Evolutionary conservation across 2,113 vertebrate species (phyloP).

Genomic region (Engraulis encrasicolus): DNA sequence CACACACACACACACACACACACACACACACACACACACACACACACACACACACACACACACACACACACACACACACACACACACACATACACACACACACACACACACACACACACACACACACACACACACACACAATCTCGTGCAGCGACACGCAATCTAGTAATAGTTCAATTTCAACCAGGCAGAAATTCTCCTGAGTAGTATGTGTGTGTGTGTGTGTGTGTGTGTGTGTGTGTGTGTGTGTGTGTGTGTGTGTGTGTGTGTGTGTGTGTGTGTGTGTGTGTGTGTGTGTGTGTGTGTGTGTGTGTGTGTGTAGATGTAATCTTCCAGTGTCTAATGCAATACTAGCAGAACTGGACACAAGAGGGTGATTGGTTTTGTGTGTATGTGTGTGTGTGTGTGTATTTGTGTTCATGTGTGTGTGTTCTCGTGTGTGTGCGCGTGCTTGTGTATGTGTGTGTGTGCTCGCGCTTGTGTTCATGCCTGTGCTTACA

Average conservation of each 20-base stretch:
- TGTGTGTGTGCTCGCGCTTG: neutral
- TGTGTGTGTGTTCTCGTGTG: too few species aligned
- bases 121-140: too few species aligned
- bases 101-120: too few species aligned
- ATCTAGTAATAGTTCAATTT: too few species aligned
- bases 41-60: neutral
- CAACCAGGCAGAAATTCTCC: too few species aligned
- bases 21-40: neutral
- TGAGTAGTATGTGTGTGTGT: too few species aligned
- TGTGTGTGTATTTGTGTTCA: too few species aligned
- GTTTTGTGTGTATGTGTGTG: neutral
- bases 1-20: neutral
- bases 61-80: neutral
- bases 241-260: neutral
- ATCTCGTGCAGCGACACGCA: too few species aligned
- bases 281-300: slow-evolving; percentile 15
- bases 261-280: slow-evolving; percentile 20
- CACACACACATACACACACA: too few species aligned
- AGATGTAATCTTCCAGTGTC: neutral
- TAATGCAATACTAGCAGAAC: neutral
- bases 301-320: slow-evolving; percentile 28
- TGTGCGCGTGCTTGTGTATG: too few species aligned
- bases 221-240: neutral
- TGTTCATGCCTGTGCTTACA: neutral
- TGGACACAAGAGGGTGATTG: neutral